Evolutionary conservation across 1,140 invertebrate species (phyloP).

Genomic region (Drosophila fuyamai): DNA sequence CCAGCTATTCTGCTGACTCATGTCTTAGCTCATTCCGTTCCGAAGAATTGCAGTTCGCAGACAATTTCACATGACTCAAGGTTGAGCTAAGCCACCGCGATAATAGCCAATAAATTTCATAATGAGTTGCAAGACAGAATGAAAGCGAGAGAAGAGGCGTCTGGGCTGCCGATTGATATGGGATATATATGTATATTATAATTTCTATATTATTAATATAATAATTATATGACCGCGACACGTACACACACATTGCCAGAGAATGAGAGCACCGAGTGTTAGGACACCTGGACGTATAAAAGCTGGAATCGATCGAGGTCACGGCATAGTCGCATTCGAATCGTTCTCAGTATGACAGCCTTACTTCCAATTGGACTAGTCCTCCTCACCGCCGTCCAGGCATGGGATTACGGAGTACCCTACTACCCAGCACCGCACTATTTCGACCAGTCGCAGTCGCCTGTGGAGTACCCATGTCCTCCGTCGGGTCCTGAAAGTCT

Average conservation of each 20-base stretch:
- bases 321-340: slow-evolving; percentile 49
- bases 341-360: slow-evolving; percentile 46
- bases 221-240: slow-evolving; percentile 29
- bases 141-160: slow-evolving; percentile 41
- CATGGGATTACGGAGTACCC: slow-evolving; percentile 24
- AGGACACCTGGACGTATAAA: slow-evolving; percentile 51
- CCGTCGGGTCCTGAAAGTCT: neutral
- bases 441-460: neutral
- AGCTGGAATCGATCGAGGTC: slow-evolving; percentile 41
- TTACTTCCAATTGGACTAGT: slow-evolving; percentile 13
- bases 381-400: slow-evolving; percentile 14
- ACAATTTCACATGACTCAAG: slow-evolving; percentile 55
- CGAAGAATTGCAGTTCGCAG: slow-evolving; percentile 42
- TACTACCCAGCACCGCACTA: slow-evolving; percentile 27
- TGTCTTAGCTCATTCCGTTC: neutral
- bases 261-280: slow-evolving; percentile 44
- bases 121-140: slow-evolving; percentile 28
- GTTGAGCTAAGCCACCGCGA: slow-evolving; percentile 2
- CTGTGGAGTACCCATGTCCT: slow-evolving; percentile 36
- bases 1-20: slow-evolving; percentile 13
- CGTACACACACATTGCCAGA: slow-evolving; percentile 62
- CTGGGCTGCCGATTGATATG: slow-evolving; percentile 34
- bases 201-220: slow-evolving; percentile 26
- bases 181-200: slow-evolving; percentile 1
- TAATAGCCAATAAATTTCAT: slow-evolving; percentile 36